Conservation (phyloP, 1,140 invertebrate genomes). For the Drosophila rufa region DNA sequence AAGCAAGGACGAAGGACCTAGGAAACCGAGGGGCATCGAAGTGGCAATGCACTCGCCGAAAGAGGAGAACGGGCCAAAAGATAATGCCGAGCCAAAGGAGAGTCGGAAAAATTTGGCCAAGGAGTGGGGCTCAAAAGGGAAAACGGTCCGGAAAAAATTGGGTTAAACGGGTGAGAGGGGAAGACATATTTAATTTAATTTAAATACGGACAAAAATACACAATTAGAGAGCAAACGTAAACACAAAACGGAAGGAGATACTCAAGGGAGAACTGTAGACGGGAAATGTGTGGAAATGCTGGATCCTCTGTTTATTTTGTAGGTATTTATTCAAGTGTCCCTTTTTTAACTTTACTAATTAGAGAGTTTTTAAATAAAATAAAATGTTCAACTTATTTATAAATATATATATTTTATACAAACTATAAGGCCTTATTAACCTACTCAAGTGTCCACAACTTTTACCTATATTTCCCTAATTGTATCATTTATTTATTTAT, state of each 20-base stretch:
- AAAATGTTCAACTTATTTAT: not conserved
- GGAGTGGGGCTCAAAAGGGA: not conserved
- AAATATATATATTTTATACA: not conserved
- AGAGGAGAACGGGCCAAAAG: not conserved
- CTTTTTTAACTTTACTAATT: not conserved
- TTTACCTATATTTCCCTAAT: no score
- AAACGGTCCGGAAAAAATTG: slow-evolving; percentile 21
- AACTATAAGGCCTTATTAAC: no score
- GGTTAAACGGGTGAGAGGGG: slow-evolving; percentile 35
- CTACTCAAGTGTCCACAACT: no score
- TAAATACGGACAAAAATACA: slow-evolving; percentile 14
- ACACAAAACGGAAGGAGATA: not conserved
- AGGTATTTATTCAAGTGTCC: not conserved
- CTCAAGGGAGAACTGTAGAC: not conserved
- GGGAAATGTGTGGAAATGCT: not conserved
- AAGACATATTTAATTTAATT: slow-evolving; percentile 24
- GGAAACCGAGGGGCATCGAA: slow-evolving; percentile 28
- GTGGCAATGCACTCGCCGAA: slow-evolving; percentile 41
- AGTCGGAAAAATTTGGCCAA: not conserved
- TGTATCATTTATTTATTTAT: slow-evolving; percentile 44
- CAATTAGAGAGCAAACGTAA: slow-evolving; percentile 36
- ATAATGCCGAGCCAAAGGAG: slow-evolving; percentile 31
- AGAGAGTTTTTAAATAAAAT: not conserved
- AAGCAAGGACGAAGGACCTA: slow-evolving; percentile 9
- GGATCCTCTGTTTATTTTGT: not conserved